phyloP scores from a whole-genome alignment of 2,797 vertebrate genomes.

The Coregonus suidteri region DNA sequence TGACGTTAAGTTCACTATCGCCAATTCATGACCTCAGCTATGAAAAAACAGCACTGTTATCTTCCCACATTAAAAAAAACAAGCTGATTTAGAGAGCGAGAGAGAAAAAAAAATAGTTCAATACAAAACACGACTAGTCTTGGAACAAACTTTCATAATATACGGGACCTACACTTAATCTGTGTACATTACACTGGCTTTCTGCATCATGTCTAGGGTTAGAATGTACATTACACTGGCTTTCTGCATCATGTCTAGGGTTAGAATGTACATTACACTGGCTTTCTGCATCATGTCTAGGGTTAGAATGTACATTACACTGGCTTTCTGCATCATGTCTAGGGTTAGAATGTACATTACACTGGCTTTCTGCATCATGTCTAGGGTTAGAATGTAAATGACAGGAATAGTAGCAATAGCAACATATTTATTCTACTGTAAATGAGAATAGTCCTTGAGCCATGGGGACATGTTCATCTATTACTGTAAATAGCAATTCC shows the following conservation, averaged over 20 bases:
- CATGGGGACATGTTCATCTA: conserved; percentile 96
- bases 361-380: conserved; percentile 39
- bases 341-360: conserved; percentile 68
- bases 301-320: conserved; percentile 75
- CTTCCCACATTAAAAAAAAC: conserved; percentile 79
- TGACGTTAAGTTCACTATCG: conserved; percentile 90
- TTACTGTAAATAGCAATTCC: conserved; percentile 99
- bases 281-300: no score
- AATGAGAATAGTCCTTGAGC: conserved; percentile 96
- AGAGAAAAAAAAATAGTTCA: conserved; percentile 56
- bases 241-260: no score
- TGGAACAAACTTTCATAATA: conserved; percentile 98
- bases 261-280: conserved; percentile 59
- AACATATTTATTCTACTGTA: conserved; percentile 99
- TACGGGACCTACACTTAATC: conserved; percentile 99
- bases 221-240: no score
- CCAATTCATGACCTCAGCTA: conserved; percentile 88
- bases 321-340: conserved; percentile 33
- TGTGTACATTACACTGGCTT: conserved; percentile 65
- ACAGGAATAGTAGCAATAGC: conserved; percentile 96
- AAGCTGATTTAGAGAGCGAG: conserved; percentile 64
- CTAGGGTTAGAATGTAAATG: conserved; percentile 93
- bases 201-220: no score
- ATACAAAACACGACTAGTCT: conserved; percentile 92
- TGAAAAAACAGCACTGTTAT: conserved; percentile 62